Conservation (phyloP, 2,888 invertebrate genomes). For the Yponomeuta plumbellus region DNA sequence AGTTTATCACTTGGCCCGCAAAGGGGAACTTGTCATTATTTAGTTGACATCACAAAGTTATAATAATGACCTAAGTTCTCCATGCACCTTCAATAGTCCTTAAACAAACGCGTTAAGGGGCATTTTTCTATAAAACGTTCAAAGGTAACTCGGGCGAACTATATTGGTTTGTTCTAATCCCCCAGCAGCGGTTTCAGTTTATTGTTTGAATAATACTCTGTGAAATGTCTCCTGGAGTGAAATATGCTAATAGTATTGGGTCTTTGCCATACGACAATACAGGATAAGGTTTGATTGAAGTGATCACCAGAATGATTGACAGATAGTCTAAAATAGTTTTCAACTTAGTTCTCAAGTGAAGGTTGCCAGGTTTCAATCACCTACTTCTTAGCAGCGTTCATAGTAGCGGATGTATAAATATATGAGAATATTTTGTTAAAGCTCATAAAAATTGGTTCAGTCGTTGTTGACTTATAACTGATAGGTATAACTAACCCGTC, state of each 20-base stretch:
- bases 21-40: neutral
- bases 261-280: neutral
- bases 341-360: too few relatives aligned
- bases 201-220: neutral
- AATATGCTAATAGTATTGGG: neutral
- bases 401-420: too few relatives aligned
- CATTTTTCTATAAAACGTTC: neutral
- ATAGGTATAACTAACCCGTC: too few relatives aligned
- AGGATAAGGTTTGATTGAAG: neutral
- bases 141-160: neutral
- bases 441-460: too few relatives aligned
- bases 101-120: neutral
- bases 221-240: neutral
- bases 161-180: constrained; percentile 1
- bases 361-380: too few relatives aligned
- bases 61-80: neutral
- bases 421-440: too few relatives aligned
- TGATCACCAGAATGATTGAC: too few relatives aligned
- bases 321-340: too few relatives aligned
- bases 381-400: too few relatives aligned
- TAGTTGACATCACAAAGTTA: constrained; percentile 7
- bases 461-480: too few relatives aligned
- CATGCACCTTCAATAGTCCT: neutral
- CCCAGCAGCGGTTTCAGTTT: neutral
- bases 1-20: neutral